Base-by-base conservation (phyloP, 2,113 vertebrate species). In the Arothron firmamentum region DNA sequence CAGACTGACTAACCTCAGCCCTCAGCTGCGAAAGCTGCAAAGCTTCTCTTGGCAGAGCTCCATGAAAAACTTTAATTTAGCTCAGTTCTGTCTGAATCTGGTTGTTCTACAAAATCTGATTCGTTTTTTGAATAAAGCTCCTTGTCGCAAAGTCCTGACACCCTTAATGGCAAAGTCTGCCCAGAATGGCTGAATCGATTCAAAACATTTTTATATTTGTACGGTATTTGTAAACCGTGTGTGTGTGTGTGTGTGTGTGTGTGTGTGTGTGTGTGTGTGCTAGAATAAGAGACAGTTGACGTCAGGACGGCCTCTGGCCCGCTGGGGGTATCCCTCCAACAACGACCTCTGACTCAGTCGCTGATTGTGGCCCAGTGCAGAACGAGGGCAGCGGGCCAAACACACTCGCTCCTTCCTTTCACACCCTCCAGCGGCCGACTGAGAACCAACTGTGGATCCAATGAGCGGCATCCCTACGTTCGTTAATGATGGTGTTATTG, bases 341-440 rank as follows among this genome's bases (percentile, higher is more conserved):
- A 65, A 82, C 72, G 80, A 65, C 47, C 62, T 64, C 48, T 74
- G 77, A 75, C 77, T 80, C 66, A 56, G 56, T 71, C 64, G 10
- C 66, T 75, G 69, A 82, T 74, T 72, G 47, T 50, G 75, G 31
- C 57, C 61, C 77, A 65, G 65, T 59, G 78, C 71, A 74, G 67
- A 73, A 47, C 12, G 23, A 68, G 75, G 77, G 31, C 70, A 78
- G 67, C 55, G 46, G 86, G 78, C 79, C 85, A 82, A 71, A 85
- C 42, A 62, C 65, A 71, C 83, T 85, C 76, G 79, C 82, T 67
- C 70, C 71, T 78, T 82, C 67, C 45, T 68, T 59, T 49, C 51
- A 66, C 67, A 2, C 45, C 25, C 54, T 59, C 47, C 55, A 47
- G 43, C 38, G 51, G 62, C 58, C 65, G 56, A 74, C 55, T 53